Evolutionary conservation across 2,888 invertebrate genomes (phyloP).

Genomic region (Lycaena phlaeas): DNA sequence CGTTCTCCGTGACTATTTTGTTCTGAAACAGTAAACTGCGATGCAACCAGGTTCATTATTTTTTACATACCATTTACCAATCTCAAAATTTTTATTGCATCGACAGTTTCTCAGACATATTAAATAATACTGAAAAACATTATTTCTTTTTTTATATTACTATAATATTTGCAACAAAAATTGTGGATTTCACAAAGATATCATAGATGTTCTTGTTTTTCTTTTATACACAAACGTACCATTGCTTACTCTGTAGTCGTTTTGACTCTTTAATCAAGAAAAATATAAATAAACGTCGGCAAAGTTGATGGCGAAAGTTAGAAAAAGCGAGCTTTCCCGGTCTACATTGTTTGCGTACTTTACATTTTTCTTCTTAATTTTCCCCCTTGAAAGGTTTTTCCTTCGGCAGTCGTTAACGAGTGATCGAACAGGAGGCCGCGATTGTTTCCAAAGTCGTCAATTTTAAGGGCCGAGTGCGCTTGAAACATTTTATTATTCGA

Average conservation of each 20-base stretch:
- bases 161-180: too few species aligned
- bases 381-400: constrained; percentile 23
- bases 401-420: constrained; percentile 18
- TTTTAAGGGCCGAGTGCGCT: constrained; percentile 11
- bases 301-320: constrained; percentile 13
- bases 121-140: too few species aligned
- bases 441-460: constrained; percentile 15
- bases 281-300: constrained; percentile 10
- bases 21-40: too few species aligned
- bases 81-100: too few species aligned
- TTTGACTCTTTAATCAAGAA: constrained; percentile 6
- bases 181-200: not conserved
- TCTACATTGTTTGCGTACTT: constrained; percentile 25
- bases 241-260: not conserved
- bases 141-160: too few species aligned
- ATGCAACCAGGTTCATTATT: too few species aligned
- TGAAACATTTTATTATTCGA: constrained; percentile 9
- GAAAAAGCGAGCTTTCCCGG: constrained; percentile 17
- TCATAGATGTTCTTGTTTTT: not conserved
- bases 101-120: too few species aligned
- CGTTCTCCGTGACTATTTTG: too few species aligned
- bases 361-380: constrained; percentile 25
- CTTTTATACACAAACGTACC: not conserved
- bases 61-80: too few species aligned
- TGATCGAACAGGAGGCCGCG: constrained; percentile 16